A percentile compares a stretch with the other conserved stretches of the same genome.
phyloP scores from a whole-genome alignment of 2,888 invertebrate genomes.

The Digitonthophagus gazella region DNA sequence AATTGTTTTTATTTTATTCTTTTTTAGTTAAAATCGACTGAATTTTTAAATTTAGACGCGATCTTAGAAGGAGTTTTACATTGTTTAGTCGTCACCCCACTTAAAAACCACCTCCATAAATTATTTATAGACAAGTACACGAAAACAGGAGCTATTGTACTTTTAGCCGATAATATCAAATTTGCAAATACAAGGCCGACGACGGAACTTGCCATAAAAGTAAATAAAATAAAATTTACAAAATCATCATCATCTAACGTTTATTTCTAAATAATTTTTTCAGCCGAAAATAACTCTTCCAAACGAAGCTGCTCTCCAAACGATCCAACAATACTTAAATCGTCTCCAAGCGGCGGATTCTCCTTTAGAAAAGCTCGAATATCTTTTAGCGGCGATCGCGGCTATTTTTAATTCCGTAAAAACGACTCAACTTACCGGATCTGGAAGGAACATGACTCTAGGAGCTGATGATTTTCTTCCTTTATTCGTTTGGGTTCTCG shows the following conservation, averaged over 20 bases:
- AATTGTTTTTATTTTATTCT: conserved; percentile 46
- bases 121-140: conserved; percentile 89
- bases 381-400: conserved; percentile 84
- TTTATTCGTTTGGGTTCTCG: conserved; percentile 87
- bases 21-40: conserved; percentile 82
- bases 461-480: conserved; percentile 90
- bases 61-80: conserved; percentile 94
- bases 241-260: not conserved
- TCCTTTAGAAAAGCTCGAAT: conserved; percentile 89
- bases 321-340: conserved; percentile 75
- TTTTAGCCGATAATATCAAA: conserved; percentile 69
- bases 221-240: too few relatives aligned
- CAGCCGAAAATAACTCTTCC: conserved; percentile 75
- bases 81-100: conserved; percentile 81
- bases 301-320: conserved; percentile 69
- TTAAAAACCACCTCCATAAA: conserved; percentile 79
- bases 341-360: conserved; percentile 89
- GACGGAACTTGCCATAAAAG: conserved; percentile 68
- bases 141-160: conserved; percentile 66
- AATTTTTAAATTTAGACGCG: conserved; percentile 93
- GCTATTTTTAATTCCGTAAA: conserved; percentile 82
- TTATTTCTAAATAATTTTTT: conserved; percentile 32
- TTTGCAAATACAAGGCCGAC: conserved; percentile 67
- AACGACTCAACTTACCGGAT: conserved; percentile 56
- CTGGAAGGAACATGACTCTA: conserved; percentile 56